Conservation (phyloP, 2,113 vertebrate genomes). For the Embiotoca jacksoni region DNA sequence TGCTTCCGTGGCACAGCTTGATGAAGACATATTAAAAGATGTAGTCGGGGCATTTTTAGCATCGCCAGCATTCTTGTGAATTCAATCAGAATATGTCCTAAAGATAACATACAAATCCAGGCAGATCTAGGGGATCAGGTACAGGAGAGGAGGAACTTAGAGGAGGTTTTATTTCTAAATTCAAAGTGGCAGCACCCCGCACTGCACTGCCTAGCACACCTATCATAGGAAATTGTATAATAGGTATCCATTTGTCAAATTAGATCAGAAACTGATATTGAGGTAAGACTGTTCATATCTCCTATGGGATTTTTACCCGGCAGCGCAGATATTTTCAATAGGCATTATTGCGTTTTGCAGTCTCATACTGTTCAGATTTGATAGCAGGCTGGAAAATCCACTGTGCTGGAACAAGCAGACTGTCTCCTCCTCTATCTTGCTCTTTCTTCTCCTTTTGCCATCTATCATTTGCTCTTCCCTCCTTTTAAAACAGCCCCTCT, state of each 20-base stretch:
- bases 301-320: constrained; percentile 67
- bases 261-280: constrained; percentile 77
- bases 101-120: constrained; percentile 60
- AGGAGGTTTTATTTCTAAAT: constrained; percentile 65
- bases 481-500: constrained; percentile 15
- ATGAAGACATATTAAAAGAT: constrained; percentile 43
- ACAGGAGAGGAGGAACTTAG: constrained; percentile 47
- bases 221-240: constrained; percentile 72
- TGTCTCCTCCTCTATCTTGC: constrained; percentile 37
- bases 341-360: constrained; percentile 68
- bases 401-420: constrained; percentile 41
- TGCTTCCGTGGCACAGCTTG: constrained; percentile 25
- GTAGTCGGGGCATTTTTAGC: constrained; percentile 42
- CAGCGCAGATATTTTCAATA: constrained; percentile 66
- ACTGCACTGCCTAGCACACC: constrained; percentile 47
- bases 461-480: constrained; percentile 7
- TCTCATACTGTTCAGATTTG: constrained; percentile 56
- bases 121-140: constrained; percentile 51
- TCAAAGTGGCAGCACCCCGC: constrained; percentile 64
- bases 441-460: constrained; percentile 33
- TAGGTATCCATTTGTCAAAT: constrained; percentile 80
- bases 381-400: constrained; percentile 41
- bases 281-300: constrained; percentile 68
- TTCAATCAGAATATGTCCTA: constrained; percentile 57
- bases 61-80: constrained; percentile 37